A percentile compares a stretch with the other conserved stretches of the same genome.
phyloP scores from a whole-genome alignment of 2,888 invertebrate species.

The Mylabris sibirica region DNA sequence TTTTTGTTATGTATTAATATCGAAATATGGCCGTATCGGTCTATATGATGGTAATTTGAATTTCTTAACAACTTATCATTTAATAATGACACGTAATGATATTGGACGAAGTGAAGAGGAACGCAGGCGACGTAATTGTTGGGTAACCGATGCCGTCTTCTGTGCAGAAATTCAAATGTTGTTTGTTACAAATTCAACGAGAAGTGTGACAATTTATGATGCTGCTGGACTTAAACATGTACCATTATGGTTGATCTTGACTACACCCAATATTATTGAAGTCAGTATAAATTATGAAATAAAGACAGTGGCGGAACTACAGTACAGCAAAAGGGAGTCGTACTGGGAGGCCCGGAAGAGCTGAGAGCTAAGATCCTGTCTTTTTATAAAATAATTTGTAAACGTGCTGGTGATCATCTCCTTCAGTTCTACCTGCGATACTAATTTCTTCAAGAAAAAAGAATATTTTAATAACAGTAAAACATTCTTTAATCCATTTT shows the following conservation, averaged over 20 bases:
- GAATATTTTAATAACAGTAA: no score
- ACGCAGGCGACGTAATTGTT: constrained; percentile 58
- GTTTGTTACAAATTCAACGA: constrained; percentile 66
- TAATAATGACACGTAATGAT: constrained; percentile 66
- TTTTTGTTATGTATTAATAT: constrained; percentile 69
- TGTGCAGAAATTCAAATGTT: constrained; percentile 66
- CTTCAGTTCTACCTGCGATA: no score
- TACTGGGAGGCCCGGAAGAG: no score
- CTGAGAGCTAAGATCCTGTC: no score
- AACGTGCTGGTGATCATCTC: no score
- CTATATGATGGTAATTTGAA: constrained; percentile 67
- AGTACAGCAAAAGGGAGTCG: no score
- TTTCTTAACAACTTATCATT: constrained; percentile 63
- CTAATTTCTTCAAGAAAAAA: no score
- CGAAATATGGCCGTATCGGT: constrained; percentile 68
- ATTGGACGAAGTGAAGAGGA: constrained; percentile 57
- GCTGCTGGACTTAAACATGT: constrained; percentile 67
- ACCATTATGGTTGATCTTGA: constrained; percentile 67
- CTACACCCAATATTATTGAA: constrained; percentile 66
- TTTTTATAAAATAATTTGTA: no score
- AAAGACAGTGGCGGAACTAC: no score
- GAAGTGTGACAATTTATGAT: constrained; percentile 69
- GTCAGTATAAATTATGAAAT: constrained; percentile 55
- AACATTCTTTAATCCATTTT: no score
- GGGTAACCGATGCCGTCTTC: constrained; percentile 71